Evolutionary conservation across 2,113 vertebrate species (phyloP).

Genomic region (Antechinus stuartii): DNA sequence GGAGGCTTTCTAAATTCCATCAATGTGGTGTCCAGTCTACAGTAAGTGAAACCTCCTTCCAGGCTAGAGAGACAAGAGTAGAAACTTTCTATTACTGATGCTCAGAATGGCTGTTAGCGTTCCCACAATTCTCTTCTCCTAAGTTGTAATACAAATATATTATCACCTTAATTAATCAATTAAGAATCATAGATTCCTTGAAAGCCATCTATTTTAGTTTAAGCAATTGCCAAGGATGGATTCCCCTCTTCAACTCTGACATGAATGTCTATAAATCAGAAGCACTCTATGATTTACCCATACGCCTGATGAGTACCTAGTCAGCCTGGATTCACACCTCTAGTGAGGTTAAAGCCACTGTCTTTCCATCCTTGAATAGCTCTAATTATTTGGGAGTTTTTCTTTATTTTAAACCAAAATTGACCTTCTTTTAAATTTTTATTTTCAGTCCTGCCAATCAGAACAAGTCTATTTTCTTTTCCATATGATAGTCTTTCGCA

Average conservation of each 20-base stretch:
- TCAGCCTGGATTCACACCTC: background rate
- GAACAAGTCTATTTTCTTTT: background rate
- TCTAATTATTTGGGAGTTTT: background rate
- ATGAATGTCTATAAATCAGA: background rate
- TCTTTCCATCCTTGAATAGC: background rate
- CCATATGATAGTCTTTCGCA: background rate
- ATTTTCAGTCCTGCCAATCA: background rate
- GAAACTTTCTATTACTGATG: background rate
- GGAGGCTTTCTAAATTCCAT: slow-evolving; percentile 3
- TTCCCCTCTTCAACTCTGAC: background rate
- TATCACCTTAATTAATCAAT: background rate
- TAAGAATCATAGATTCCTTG: background rate
- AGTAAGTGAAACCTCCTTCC: background rate
- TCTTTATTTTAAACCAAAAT: background rate
- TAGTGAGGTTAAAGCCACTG: background rate
- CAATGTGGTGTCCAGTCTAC: background rate
- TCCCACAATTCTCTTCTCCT: background rate
- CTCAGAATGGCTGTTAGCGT: background rate
- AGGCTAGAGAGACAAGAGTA: background rate
- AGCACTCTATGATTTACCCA: background rate
- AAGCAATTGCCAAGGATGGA: background rate
- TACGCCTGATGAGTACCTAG: background rate
- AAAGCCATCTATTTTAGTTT: background rate
- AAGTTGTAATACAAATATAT: background rate
- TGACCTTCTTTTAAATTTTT: background rate